Evolutionary conservation across 2,797 vertebrate species (phyloP).

Genomic region (Prionace glauca): DNA sequence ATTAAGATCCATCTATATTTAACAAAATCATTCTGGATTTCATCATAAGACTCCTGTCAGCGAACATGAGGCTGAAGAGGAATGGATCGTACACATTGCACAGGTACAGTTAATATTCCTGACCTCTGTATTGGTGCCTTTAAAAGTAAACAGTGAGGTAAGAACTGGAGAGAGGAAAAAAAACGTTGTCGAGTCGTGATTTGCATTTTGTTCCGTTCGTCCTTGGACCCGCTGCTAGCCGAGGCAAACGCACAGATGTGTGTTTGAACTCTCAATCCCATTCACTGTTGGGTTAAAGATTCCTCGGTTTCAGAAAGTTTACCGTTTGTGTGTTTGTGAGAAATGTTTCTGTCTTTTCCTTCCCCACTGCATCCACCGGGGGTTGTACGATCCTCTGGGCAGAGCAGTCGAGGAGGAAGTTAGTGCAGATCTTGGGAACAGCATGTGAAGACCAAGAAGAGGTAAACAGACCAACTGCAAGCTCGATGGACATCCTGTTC

Average conservation of each 20-base stretch:
- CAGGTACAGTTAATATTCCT: conserved; percentile 55
- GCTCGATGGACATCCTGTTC: conserved; percentile 71
- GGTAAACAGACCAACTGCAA: conserved; percentile 43
- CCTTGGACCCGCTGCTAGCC: background rate
- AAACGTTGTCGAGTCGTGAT: conserved; percentile 19
- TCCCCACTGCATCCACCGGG: conserved; percentile 25
- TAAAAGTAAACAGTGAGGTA: conserved; percentile 30
- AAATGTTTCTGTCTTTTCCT: conserved; percentile 36
- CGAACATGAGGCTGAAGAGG: conserved; percentile 71
- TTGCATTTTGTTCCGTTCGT: conserved; percentile 24
- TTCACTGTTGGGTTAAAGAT: conserved; percentile 23
- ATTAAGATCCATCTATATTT: conserved; percentile 25
- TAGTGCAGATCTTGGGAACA: conserved; percentile 36
- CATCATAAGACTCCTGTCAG: conserved; percentile 65
- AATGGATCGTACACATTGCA: conserved; percentile 76
- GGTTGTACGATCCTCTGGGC: conserved; percentile 28
- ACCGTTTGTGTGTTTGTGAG: conserved; percentile 11
- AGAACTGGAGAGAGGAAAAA: background rate
- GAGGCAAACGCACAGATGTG: background rate
- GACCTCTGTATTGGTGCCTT: conserved; percentile 41
- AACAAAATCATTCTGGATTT: conserved; percentile 65
- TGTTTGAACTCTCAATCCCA: conserved; percentile 18
- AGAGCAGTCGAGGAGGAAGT: conserved; percentile 33
- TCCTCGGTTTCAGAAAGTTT: conserved; percentile 17
- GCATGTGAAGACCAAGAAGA: conserved; percentile 52